phyloP scores from a whole-genome alignment of 2,888 invertebrate genomes.

The Trissolcus brochymenae region DNA sequence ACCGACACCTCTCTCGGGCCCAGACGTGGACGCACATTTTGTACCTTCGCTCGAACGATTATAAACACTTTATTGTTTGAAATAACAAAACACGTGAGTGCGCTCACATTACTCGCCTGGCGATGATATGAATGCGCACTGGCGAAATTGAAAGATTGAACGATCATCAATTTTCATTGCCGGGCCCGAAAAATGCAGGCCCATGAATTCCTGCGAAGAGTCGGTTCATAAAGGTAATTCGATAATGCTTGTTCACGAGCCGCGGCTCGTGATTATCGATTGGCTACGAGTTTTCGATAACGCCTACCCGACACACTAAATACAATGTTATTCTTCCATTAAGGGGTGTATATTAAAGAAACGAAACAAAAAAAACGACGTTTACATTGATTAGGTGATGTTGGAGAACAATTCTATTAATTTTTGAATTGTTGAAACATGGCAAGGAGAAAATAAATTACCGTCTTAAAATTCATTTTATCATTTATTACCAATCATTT shows the following conservation, averaged over 20 bases:
- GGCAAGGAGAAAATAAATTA: no score
- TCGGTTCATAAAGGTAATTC: slow-evolving; percentile 60
- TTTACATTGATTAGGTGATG: no score
- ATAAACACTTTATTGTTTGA: slow-evolving; percentile 16
- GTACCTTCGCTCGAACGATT: neutral
- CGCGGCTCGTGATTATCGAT: slow-evolving; percentile 68
- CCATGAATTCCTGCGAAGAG: slow-evolving; percentile 37
- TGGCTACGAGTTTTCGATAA: slow-evolving; percentile 67
- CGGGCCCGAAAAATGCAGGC: slow-evolving; percentile 3
- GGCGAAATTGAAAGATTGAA: slow-evolving; percentile 32
- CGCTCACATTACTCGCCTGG: neutral
- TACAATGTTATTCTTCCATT: neutral
- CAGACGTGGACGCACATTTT: no score
- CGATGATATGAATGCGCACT: slow-evolving; percentile 14
- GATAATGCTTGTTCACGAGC: slow-evolving; percentile 64
- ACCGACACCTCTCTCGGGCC: neutral
- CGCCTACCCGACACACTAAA: slow-evolving; percentile 48
- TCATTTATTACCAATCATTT: no score
- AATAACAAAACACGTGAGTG: slow-evolving; percentile 9
- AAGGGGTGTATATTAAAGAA: no score
- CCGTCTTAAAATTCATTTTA: no score
- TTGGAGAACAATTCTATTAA: no score
- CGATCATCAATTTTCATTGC: slow-evolving; percentile 4
- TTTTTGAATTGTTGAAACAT: no score
- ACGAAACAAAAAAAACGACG: no score